These are phyloP conservation scores for Hirtodrosophila duncani DNA, from an alignment of 2,888 invertebrate species.

Conservation along the genomic window DNA sequence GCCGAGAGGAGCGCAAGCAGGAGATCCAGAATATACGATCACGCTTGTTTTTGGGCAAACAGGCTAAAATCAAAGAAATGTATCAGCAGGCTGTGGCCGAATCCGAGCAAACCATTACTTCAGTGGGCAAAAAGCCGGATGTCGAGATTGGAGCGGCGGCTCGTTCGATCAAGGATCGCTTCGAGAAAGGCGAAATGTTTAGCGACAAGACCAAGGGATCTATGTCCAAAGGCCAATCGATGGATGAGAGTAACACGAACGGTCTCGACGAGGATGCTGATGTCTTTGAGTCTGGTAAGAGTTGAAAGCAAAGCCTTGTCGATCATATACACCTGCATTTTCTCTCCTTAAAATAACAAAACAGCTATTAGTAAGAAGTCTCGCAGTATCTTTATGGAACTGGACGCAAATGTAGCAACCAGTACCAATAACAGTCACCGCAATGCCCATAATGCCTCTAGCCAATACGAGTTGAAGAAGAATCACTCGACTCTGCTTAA, in stretches of 20 bases:
- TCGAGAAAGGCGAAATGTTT: slow-evolving; percentile 87
- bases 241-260: slow-evolving; percentile 12
- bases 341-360: neutral
- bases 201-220: slow-evolving; percentile 81
- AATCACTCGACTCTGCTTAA: neutral
- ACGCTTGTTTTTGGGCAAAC: slow-evolving; percentile 91
- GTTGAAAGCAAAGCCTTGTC: neutral
- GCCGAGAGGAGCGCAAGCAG: slow-evolving; percentile 90
- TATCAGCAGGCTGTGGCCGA: slow-evolving; percentile 93
- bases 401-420: slow-evolving; percentile 88
- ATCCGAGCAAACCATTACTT: slow-evolving; percentile 83
- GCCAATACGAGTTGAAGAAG: too few species aligned
- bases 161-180: slow-evolving; percentile 86
- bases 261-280: slow-evolving; percentile 83
- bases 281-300: slow-evolving; percentile 70
- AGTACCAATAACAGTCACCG: too few species aligned
- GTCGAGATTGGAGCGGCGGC: slow-evolving; percentile 81
- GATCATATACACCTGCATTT: neutral
- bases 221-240: too few species aligned
- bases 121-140: slow-evolving; percentile 80
- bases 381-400: slow-evolving; percentile 89
- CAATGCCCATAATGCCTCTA: too few species aligned
- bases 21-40: slow-evolving; percentile 93
- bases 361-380: slow-evolving; percentile 92
- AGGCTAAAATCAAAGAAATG: slow-evolving; percentile 93